Conservation (phyloP, 37 sponge, comb jelly and placozoan genomes). For the Chondrilla cf. caribensis region DNA sequence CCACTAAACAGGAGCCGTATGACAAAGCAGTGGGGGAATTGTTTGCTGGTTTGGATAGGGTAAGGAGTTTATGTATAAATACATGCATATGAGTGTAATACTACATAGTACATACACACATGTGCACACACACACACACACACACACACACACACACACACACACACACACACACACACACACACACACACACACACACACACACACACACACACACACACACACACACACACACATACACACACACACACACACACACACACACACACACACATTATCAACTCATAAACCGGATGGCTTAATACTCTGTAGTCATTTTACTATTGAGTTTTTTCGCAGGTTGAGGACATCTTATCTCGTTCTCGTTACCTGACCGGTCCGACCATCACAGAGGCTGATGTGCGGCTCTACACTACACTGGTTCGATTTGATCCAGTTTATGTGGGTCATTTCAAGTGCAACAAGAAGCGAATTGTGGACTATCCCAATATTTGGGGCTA, state of each 20-base stretch:
- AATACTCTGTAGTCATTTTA: no score
- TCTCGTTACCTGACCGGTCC: conserved; percentile 82
- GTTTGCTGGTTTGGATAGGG: conserved; percentile 79
- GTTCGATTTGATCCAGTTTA: conserved; percentile 91
- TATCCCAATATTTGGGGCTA: conserved; percentile 90
- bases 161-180: background rate
- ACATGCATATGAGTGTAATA: no score
- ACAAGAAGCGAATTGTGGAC: conserved; percentile 84
- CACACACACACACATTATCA: conserved; percentile 23
- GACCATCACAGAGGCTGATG: conserved; percentile 87
- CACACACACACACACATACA: conserved; percentile 26
- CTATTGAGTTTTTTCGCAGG: background rate
- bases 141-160: conserved; percentile 6
- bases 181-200: conserved; percentile 15
- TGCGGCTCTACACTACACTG: conserved; percentile 84
- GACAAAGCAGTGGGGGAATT: conserved; percentile 77
- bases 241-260: conserved; percentile 33
- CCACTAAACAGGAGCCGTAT: conserved; percentile 85
- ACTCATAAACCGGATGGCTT: no score
- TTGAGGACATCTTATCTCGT: conserved; percentile 73
- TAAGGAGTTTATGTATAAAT: conserved; percentile 6
- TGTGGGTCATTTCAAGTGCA: conserved; percentile 95
- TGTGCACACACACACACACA: background rate
- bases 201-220: conserved; percentile 38
- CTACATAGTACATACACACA: background rate